Base-by-base conservation (phyloP, 2,113 vertebrate genomes). In the Corvus moneduloides region DNA sequence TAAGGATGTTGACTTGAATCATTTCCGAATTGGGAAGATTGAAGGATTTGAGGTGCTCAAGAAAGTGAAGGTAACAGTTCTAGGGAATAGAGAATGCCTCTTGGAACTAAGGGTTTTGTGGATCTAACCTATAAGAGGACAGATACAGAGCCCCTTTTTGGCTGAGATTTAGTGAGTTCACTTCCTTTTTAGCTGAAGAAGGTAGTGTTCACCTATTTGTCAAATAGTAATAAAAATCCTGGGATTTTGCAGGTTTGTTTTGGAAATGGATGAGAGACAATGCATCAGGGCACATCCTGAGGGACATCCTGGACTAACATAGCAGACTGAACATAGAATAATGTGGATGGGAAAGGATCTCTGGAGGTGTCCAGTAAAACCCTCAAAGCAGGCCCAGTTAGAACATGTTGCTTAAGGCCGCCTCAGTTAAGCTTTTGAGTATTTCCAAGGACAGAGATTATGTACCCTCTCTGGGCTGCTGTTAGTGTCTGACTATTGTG, bases 1-100 rank as follows among this genome's bases (percentile, higher is more conserved):
- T 52, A 91, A 99, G 99, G 99, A 99, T 84, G 98, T 99, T 84
- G 99, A 99, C 97, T 98, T 99, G 91, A 99, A 99, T 97, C 99
- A 99, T 89, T 99, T 98, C 95, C 98, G 99, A 88, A 99, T 99
- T 96, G 99, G 99, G 77, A 99, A 98, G 91, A 99, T 99, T 58
- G 99, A 99, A 97, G 99, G 99, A 30, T 98, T 99, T 83, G 99
- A 99, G 80, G 99, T 99, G 74, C 98, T 99, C 87, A 98, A 97
- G 97, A 99, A 99, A 97, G 99, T 99, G 76, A 99, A 99, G 99
- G 99, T 99, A 98, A 96, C 75, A 43, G 16, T 43, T 27, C 13
- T 41, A 13, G 67, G 21, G 33, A 67, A 16, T 0, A 71, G 43
- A 39, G 37, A 66, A 35, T 55, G 16, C 27, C 44, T 73, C 32